These are phyloP conservation scores for Pristionchus maxplancki DNA, from an alignment of 2,888 invertebrate genomes.

Conservation along the genomic window DNA sequence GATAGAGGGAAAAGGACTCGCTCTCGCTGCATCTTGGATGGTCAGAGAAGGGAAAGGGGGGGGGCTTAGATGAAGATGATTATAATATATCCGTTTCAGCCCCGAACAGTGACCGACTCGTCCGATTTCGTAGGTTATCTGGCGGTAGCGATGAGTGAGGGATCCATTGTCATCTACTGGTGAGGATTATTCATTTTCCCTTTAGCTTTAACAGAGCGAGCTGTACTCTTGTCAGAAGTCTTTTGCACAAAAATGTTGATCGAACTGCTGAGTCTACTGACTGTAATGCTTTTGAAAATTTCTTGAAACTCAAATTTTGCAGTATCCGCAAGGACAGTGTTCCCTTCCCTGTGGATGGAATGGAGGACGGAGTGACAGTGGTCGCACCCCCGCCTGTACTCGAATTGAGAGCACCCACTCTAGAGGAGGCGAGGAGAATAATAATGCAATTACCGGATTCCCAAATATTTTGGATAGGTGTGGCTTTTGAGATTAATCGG, in stretches of 20 bases:
- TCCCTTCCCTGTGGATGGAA: background rate
- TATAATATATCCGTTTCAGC: background rate
- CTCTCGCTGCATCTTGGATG: constrained; percentile 27
- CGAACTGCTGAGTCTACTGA: background rate
- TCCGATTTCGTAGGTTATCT: constrained; percentile 1
- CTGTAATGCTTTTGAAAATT: background rate
- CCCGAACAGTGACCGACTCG: background rate
- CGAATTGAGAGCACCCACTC: background rate
- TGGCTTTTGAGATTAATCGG: no score
- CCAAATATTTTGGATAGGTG: no score
- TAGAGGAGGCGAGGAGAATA: background rate
- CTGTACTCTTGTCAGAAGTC: background rate
- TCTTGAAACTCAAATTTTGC: background rate
- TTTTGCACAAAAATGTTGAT: no score
- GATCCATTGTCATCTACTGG: constrained; percentile 39
- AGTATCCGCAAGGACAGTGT: constrained; percentile 28
- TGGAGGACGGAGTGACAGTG: background rate
- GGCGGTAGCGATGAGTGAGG: constrained; percentile 26
- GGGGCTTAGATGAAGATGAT: no score
- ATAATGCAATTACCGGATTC: no score
- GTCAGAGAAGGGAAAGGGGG: background rate
- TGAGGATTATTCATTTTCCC: background rate
- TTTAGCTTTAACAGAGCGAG: no score
- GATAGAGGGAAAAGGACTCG: constrained; percentile 6
- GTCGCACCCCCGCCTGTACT: background rate